Percentiles rank a stretch among this genome's conserved stretches.
Conservation (phyloP, 2,113 vertebrate species). For the Leucopsar rothschildi region DNA sequence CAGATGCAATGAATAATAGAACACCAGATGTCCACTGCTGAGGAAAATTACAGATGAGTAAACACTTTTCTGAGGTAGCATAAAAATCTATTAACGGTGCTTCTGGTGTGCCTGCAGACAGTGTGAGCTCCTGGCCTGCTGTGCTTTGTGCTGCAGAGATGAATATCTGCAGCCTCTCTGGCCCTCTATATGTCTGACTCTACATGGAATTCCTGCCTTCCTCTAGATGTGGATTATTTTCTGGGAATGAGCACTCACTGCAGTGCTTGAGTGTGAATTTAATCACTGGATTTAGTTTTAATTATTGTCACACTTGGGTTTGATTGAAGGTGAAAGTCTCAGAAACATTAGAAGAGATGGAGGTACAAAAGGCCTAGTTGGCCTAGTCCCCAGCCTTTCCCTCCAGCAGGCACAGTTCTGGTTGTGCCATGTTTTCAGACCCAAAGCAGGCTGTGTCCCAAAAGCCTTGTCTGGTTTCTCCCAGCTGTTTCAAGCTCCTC, state of each 20-base stretch:
- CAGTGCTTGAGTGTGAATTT: background rate
- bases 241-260: background rate
- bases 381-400: background rate
- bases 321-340: background rate
- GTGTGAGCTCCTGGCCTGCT: background rate
- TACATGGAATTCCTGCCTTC: background rate
- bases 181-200: background rate
- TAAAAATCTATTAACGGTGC: background rate
- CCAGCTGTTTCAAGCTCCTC: background rate
- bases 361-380: background rate
- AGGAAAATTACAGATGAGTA: constrained; percentile 42
- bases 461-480: background rate
- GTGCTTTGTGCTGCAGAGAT: background rate
- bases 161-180: background rate
- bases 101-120: background rate
- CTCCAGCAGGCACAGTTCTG: background rate
- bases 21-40: constrained; percentile 38
- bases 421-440: background rate
- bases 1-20: constrained; percentile 45
- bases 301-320: background rate
- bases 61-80: constrained; percentile 28
- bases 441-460: background rate
- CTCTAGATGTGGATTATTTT: background rate
- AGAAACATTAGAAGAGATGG: background rate
- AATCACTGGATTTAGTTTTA: background rate